A percentile compares a stretch with the other conserved stretches of the same genome.
Conservation (phyloP, 2,888 invertebrate genomes). For the Glaucopsyche alexis region DNA sequence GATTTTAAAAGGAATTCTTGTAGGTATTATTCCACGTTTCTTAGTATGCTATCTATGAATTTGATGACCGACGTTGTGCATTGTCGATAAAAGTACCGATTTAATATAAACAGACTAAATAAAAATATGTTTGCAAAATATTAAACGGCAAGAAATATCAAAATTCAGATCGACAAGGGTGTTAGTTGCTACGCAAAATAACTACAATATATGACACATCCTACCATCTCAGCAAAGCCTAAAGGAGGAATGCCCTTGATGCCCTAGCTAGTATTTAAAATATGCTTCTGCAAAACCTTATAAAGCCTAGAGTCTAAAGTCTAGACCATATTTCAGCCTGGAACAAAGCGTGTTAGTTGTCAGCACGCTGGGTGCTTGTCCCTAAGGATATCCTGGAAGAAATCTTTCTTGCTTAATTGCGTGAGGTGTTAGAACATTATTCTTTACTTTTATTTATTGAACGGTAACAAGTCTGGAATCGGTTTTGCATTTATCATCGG, state of each 20-base stretch:
- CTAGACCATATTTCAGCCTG: constrained; percentile 18
- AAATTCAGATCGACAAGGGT: neutral
- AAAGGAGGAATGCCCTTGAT: neutral
- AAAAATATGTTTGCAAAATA: no score
- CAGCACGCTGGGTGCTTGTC: neutral
- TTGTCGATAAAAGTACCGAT: no score
- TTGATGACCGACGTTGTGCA: no score
- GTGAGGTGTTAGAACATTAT: constrained; percentile 13
- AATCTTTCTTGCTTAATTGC: constrained; percentile 8
- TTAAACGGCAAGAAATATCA: no score
- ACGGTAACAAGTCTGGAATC: neutral
- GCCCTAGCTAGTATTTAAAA: neutral
- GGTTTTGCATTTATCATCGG: no score
- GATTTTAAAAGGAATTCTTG: neutral
- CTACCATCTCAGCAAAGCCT: neutral
- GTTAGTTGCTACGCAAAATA: neutral
- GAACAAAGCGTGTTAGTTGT: constrained; percentile 13
- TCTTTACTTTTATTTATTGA: constrained; percentile 8
- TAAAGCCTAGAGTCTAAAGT: constrained; percentile 1
- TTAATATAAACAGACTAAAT: no score
- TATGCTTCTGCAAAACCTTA: neutral
- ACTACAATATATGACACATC: neutral
- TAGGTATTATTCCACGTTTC: neutral
- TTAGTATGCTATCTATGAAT: no score
- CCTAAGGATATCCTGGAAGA: constrained; percentile 4